Percentiles rank a stretch among this genome's conserved stretches.
These are phyloP conservation scores for Ctenodactylus gundi DNA, from an alignment of 2,113 vertebrate species.

Conservation along the genomic window DNA sequence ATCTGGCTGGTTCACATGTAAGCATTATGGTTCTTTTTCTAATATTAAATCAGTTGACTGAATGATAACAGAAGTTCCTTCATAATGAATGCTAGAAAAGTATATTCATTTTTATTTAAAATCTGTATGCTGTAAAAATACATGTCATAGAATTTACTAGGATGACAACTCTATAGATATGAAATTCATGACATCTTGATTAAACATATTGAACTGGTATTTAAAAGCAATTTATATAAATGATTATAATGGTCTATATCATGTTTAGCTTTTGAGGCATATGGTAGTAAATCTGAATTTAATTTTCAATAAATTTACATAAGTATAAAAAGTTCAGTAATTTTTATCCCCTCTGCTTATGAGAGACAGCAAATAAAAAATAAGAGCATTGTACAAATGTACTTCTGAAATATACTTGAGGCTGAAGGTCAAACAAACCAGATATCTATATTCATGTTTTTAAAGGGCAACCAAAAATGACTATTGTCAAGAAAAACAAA, in stretches of 20 bases:
- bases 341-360: slow-evolving; percentile 80
- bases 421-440: slow-evolving; percentile 26
- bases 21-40: slow-evolving; percentile 44
- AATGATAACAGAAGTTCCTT: slow-evolving; percentile 59
- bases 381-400: slow-evolving; percentile 63
- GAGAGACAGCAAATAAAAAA: slow-evolving; percentile 74
- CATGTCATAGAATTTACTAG: slow-evolving; percentile 82
- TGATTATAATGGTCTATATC: slow-evolving; percentile 87
- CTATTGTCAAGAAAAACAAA: background rate
- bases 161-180: slow-evolving; percentile 83
- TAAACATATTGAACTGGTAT: slow-evolving; percentile 87
- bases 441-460: slow-evolving; percentile 43
- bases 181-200: slow-evolving; percentile 87
- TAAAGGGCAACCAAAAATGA: slow-evolving; percentile 23
- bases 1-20: slow-evolving; percentile 43
- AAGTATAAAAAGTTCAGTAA: slow-evolving; percentile 82
- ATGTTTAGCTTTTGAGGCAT: slow-evolving; percentile 86
- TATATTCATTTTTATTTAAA: slow-evolving; percentile 84
- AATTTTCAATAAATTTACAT: slow-evolving; percentile 87
- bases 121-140: slow-evolving; percentile 80
- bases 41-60: slow-evolving; percentile 65
- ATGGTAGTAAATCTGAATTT: slow-evolving; percentile 86
- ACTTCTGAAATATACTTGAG: slow-evolving; percentile 43
- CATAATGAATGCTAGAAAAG: slow-evolving; percentile 71
- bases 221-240: slow-evolving; percentile 87